A percentile compares a stretch with the other conserved stretches of the same genome.
phyloP scores from a whole-genome alignment of 37 sponge, comb jelly and placozoan genomes.

The Ianthella basta region DNA sequence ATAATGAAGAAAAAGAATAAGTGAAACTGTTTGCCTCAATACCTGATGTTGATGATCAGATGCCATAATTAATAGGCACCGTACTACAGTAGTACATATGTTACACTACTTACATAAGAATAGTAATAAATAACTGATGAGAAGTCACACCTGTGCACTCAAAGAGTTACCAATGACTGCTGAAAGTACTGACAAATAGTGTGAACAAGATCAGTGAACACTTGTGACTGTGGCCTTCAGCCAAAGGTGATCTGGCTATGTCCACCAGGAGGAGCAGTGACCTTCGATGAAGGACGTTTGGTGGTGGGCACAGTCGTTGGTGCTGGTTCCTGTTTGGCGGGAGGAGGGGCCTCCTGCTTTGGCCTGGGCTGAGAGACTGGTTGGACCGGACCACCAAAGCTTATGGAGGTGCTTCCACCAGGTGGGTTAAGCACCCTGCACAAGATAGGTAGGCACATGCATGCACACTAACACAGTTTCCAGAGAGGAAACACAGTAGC shows the following conservation, averaged over 20 bases:
- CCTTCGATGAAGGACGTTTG: slow-evolving; percentile 40
- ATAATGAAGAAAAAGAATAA: too few relatives aligned
- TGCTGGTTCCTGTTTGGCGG: background rate
- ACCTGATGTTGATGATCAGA: too few relatives aligned
- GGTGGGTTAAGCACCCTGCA: slow-evolving; percentile 65
- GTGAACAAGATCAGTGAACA: background rate
- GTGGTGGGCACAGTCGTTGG: background rate
- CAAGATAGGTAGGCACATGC: background rate
- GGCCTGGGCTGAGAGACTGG: background rate
- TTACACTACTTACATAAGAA: too few relatives aligned
- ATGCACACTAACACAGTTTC: too few relatives aligned
- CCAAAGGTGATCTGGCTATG: slow-evolving; percentile 40
- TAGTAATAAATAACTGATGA: too few relatives aligned
- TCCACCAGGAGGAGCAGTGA: slow-evolving; percentile 51
- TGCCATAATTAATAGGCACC: too few relatives aligned
- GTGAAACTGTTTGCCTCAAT: too few relatives aligned
- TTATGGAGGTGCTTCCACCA: slow-evolving; percentile 55
- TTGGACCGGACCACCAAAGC: background rate
- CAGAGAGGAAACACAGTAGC: too few relatives aligned
- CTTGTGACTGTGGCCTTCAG: background rate
- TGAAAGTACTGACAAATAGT: background rate
- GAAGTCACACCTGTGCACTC: too few relatives aligned
- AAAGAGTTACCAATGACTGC: too few relatives aligned
- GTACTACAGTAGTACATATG: too few relatives aligned
- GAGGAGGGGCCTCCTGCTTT: slow-evolving; percentile 3